Evolutionary conservation across 2,113 vertebrate species (phyloP).

Genomic region (Heterocephalus glaber): DNA sequence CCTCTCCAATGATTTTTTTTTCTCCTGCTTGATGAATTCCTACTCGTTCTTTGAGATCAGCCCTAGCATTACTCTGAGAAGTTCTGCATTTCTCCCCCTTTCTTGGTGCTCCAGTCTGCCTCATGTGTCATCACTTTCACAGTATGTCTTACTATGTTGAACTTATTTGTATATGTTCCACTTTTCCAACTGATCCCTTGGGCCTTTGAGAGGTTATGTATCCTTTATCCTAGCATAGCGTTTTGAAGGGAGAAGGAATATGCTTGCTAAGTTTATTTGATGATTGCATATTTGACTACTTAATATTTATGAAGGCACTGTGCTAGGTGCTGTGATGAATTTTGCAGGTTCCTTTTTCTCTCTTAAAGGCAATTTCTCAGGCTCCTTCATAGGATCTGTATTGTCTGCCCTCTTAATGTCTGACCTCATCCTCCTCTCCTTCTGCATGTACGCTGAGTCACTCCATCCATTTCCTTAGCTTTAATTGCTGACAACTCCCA

Average conservation of each 20-base stretch:
- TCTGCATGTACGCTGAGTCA: slow-evolving; percentile 71
- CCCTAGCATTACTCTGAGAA: background rate
- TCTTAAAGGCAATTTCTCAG: slow-evolving; percentile 46
- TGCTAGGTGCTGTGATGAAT: slow-evolving; percentile 44
- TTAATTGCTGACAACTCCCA: slow-evolving; percentile 77
- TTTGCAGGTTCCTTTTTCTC: slow-evolving; percentile 47
- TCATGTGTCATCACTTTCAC: background rate
- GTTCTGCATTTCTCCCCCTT: background rate
- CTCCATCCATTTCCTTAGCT: slow-evolving; percentile 74
- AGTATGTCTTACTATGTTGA: background rate
- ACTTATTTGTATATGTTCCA: slow-evolving; percentile 12
- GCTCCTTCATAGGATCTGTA: slow-evolving; percentile 38
- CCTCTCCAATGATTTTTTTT: background rate
- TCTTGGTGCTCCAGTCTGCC: background rate
- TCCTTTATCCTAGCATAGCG: background rate
- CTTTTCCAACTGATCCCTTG: background rate
- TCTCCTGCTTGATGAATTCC: background rate
- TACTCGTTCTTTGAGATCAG: slow-evolving; percentile 40
- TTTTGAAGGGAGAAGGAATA: slow-evolving; percentile 46
- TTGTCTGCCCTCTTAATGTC: slow-evolving; percentile 47
- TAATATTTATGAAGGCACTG: slow-evolving; percentile 13
- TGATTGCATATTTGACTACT: background rate
- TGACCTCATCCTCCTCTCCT: slow-evolving; percentile 63
- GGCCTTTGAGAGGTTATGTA: background rate
- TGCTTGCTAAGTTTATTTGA: slow-evolving; percentile 37